Evolutionary conservation across 2,888 invertebrate genomes (phyloP).

Genomic region (Scrobipalpa costella): DNA sequence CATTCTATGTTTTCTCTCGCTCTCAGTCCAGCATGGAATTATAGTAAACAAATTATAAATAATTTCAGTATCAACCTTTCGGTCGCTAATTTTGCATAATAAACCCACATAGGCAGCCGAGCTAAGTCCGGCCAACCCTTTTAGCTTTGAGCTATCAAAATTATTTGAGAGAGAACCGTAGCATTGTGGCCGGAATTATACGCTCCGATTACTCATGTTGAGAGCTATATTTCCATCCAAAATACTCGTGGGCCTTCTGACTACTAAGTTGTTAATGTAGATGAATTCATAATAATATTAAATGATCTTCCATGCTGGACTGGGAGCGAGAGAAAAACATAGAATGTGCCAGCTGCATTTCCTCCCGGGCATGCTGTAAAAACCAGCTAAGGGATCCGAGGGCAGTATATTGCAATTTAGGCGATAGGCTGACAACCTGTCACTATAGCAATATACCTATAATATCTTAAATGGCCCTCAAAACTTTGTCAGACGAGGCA

Average conservation of each 20-base stretch:
- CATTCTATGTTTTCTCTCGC: too few species aligned
- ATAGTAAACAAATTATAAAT: neutral
- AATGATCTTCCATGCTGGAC: too few species aligned
- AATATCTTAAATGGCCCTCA: too few species aligned
- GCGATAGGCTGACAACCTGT: too few species aligned
- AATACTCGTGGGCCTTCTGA: neutral
- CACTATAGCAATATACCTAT: too few species aligned
- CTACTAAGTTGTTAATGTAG: neutral
- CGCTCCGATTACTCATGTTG: constrained; percentile 43
- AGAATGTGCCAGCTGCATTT: too few species aligned
- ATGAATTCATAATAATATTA: neutral
- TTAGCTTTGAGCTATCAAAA: constrained; percentile 75
- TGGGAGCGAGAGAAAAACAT: too few species aligned
- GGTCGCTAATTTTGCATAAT: neutral
- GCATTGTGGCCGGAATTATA: constrained; percentile 47
- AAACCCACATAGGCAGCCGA: neutral
- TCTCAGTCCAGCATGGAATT: too few species aligned
- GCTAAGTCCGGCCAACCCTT: constrained; percentile 63
- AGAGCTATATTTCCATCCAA: neutral
- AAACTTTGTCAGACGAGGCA: too few species aligned
- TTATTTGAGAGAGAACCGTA: constrained; percentile 56
- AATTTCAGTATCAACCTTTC: neutral
- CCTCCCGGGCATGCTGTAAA: too few species aligned
- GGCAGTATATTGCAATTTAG: too few species aligned
- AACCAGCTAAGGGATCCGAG: too few species aligned